Evolutionary conservation across 2,113 vertebrate genomes (phyloP), one percentile per base, ranked within the genome.

Genomic region (Brienomyrus longianalis): DNA sequence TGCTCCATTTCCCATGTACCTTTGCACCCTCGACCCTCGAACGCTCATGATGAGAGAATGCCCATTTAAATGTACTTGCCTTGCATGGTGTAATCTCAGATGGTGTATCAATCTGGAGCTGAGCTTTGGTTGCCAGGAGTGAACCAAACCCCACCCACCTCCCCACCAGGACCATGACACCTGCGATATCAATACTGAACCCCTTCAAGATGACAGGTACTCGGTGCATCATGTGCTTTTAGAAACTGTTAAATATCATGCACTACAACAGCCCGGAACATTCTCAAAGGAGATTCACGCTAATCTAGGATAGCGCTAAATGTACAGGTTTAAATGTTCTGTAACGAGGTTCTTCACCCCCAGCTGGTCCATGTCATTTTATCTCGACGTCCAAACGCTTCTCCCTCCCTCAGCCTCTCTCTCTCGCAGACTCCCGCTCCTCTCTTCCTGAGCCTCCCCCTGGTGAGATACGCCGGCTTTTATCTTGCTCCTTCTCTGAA

Each of bases 401-500:
- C 35, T 54, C 35, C 23, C 77, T 84, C 17, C 23, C 13, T 52
- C 77, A 45, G 19, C 23, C 35, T 47, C 8, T 62, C 35, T 74
- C 39, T 89, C n/a, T 80, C 88, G 13, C 87, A 31, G 43, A 47
- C 59, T 45, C 31, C n/a, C 23, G 13, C 74, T 50, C 48, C 74
- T 88, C 88, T 88, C 54, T 74, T 51, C 66, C 89, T 23, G n/a
- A 83, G 35, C 80, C 43, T 47, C 59, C 87, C 66, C 90, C 91
- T 88, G 91, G 88, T 90, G 90, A 89, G 90, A 93, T 91, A 91
- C 91, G 92, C 92, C 4, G 91, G 91, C 88, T 90, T 89, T 93
- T 92, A 93, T 93, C 93, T 90, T 91, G 91, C 56, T 39, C 83
- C 88, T 92, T 91, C 92, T 43, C 74, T 80, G 74, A 43, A 80